A percentile compares a stretch with the other conserved stretches of the same genome.
Evolutionary conservation across 2,113 vertebrate species (phyloP).

Genomic region (Capreolus pygargus): DNA sequence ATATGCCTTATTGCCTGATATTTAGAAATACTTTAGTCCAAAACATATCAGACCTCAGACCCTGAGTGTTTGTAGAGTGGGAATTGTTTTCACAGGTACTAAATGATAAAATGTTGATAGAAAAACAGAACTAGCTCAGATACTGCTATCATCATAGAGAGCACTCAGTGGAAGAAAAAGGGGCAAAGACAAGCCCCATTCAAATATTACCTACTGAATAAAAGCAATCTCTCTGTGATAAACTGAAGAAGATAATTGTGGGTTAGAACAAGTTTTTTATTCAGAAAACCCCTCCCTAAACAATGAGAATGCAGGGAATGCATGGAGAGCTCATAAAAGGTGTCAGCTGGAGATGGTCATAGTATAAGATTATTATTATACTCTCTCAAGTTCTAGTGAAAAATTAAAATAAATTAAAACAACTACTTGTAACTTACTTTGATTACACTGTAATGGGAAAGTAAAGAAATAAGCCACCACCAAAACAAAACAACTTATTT

Average conservation of each 20-base stretch:
- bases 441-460: not conserved
- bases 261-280: not conserved
- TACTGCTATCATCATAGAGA: not conserved
- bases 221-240: slow-evolving; percentile 20
- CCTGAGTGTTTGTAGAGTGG: not conserved
- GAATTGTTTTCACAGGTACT: slow-evolving; percentile 24
- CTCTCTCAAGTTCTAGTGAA: not conserved
- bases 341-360: not conserved
- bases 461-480: not conserved
- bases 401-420: not conserved
- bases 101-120: slow-evolving; percentile 4
- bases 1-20: not conserved
- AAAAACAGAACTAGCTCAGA: slow-evolving; percentile 10
- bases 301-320: not conserved
- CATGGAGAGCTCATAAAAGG: not conserved
- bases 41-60: not conserved
- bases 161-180: not conserved
- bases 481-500: not conserved
- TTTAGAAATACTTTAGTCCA: not conserved
- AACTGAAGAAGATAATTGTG: not conserved
- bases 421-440: not conserved
- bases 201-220: slow-evolving; percentile 9
- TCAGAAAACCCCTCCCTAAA: not conserved
- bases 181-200: not conserved
- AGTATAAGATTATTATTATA: not conserved